A percentile compares a stretch with the other conserved stretches of the same genome.
These are phyloP conservation scores for Adelphocoris suturalis DNA, from an alignment of 2,888 invertebrate species.

Conservation along the genomic window DNA sequence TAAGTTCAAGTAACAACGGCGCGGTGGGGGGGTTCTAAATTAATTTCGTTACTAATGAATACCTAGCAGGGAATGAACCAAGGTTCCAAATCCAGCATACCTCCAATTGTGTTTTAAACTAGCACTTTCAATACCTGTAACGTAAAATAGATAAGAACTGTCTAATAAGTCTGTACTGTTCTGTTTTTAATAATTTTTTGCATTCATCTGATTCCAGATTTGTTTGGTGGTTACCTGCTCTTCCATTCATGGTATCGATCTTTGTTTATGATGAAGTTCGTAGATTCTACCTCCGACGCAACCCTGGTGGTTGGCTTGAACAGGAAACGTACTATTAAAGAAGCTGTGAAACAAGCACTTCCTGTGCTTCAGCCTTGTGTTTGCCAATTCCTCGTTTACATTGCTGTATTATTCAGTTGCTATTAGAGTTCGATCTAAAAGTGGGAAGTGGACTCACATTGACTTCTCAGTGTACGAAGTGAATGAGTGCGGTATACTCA, in stretches of 20 bases:
- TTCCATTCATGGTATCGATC: conserved; percentile 98
- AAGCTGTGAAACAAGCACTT: conserved; percentile 34
- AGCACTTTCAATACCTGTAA: too few relatives aligned
- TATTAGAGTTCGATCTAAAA: conserved; percentile 63
- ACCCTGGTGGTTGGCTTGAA: conserved; percentile 99
- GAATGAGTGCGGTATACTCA: conserved; percentile 26
- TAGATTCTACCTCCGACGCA: conserved; percentile 97
- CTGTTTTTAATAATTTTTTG: too few relatives aligned
- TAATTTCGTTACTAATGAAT: too few relatives aligned
- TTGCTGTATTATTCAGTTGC: conserved; percentile 71
- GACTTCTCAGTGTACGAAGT: conserved; percentile 45
- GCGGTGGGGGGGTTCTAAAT: too few relatives aligned
- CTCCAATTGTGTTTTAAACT: too few relatives aligned
- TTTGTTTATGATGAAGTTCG: conserved; percentile 99
- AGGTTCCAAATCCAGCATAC: too few relatives aligned
- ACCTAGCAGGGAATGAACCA: too few relatives aligned
- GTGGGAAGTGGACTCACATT: conserved; percentile 45
- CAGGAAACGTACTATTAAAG: conserved; percentile 98
- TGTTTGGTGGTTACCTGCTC: conserved; percentile 99
- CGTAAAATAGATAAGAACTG: too few relatives aligned
- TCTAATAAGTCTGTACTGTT: too few relatives aligned
- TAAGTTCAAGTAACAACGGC: too few relatives aligned
- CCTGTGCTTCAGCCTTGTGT: conserved; percentile 41
- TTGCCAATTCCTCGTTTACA: conserved; percentile 71
- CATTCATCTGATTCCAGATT: conserved; percentile 83